These are phyloP conservation scores for Turdus rufiventris DNA, from an alignment of 2,113 vertebrate species.

Conservation along the genomic window DNA sequence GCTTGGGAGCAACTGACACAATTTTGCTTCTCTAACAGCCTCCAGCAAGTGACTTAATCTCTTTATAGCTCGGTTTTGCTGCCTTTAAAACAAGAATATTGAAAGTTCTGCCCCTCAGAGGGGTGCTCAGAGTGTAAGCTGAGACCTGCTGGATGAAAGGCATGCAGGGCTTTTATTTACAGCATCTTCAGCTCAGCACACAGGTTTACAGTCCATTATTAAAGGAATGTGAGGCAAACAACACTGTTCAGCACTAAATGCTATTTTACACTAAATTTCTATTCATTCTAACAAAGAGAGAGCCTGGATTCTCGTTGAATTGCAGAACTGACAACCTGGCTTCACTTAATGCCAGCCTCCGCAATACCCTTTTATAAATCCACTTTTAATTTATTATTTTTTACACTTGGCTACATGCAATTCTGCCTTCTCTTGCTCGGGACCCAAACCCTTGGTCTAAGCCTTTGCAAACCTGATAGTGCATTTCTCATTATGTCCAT, in stretches of 20 bases:
- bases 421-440: neutral
- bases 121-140: neutral
- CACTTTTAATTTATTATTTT: neutral
- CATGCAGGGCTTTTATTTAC: neutral
- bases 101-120: neutral
- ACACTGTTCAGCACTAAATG: neutral
- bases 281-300: neutral
- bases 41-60: constrained; percentile 2
- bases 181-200: neutral
- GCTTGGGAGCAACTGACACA: neutral
- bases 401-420: neutral
- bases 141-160: constrained; percentile 9
- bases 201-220: neutral
- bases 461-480: neutral
- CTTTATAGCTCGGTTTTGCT: neutral
- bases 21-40: neutral
- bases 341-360: neutral
- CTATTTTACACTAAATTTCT: neutral
- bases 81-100: neutral
- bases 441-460: neutral
- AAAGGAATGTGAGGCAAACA: neutral
- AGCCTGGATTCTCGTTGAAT: neutral
- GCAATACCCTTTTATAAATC: neutral
- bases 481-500: neutral
- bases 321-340: neutral